These are phyloP conservation scores for Neocrepidodera transversa DNA, from an alignment of 2,888 invertebrate genomes.

Conservation along the genomic window DNA sequence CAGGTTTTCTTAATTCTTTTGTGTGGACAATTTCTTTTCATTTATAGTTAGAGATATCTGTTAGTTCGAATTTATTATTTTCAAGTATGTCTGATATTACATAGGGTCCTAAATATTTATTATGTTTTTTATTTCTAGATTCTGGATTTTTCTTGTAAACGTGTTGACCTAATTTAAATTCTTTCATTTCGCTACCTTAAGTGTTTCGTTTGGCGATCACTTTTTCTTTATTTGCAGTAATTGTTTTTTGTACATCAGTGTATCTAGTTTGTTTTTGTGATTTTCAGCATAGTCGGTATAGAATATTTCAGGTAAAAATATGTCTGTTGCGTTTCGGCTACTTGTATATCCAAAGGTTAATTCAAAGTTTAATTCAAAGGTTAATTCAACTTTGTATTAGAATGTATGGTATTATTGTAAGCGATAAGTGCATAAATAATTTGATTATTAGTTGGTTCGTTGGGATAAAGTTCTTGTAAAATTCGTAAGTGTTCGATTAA, in stretches of 20 bases:
- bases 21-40: no score
- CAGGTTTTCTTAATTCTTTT: no score
- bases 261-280: constrained; percentile 23
- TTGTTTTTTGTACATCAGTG: constrained; percentile 13
- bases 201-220: constrained; percentile 8
- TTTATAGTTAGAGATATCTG: no score
- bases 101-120: constrained; percentile 24
- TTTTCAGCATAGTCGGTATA: constrained; percentile 26
- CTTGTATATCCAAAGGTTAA: constrained; percentile 23
- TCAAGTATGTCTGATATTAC: neutral
- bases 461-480: constrained; percentile 1
- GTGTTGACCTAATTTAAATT: constrained; percentile 13
- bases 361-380: constrained; percentile 19
- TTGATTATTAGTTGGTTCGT: neutral
- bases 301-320: constrained; percentile 19
- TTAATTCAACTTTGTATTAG: constrained; percentile 11
- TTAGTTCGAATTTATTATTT: no score
- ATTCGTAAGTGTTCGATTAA: constrained; percentile 12
- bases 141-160: constrained; percentile 16
- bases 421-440: constrained; percentile 2
- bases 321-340: constrained; percentile 19
- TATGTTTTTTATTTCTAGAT: constrained; percentile 21
- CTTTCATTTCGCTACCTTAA: neutral
- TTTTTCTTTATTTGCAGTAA: constrained; percentile 14
- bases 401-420: constrained; percentile 17